Percentiles rank a stretch among this genome's conserved stretches.
Conservation (phyloP, 2,797 vertebrate genomes). For the Arctocebus calabarensis region DNA sequence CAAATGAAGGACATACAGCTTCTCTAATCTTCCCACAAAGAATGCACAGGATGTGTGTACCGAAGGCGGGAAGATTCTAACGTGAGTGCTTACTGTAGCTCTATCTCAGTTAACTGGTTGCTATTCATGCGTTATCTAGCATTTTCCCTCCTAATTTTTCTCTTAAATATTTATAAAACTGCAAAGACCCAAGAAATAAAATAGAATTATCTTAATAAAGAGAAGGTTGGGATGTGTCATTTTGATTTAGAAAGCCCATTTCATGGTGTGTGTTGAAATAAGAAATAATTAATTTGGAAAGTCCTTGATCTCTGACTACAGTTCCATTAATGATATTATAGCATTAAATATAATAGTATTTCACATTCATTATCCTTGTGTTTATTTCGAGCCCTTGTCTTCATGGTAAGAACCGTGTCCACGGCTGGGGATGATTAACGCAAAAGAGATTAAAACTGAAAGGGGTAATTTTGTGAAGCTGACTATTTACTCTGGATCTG, state of each 20-base stretch:
- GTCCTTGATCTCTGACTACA: slow-evolving; percentile 83
- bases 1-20: not conserved
- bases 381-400: slow-evolving; percentile 53
- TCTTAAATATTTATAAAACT: slow-evolving; percentile 76
- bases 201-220: slow-evolving; percentile 86
- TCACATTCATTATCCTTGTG: slow-evolving; percentile 80
- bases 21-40: not conserved
- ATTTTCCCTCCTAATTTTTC: slow-evolving; percentile 29
- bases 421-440: slow-evolving; percentile 62
- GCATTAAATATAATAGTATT: slow-evolving; percentile 83
- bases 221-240: slow-evolving; percentile 74
- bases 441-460: slow-evolving; percentile 53
- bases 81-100: not conserved
- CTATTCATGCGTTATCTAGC: slow-evolving; percentile 21
- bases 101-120: not conserved
- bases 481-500: slow-evolving; percentile 53
- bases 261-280: slow-evolving; percentile 82
- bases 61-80: not conserved
- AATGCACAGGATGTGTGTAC: not conserved
- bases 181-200: slow-evolving; percentile 81
- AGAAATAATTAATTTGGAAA: slow-evolving; percentile 86
- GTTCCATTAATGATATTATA: slow-evolving; percentile 82
- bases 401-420: not conserved
- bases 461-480: slow-evolving; percentile 46
- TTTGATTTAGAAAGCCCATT: slow-evolving; percentile 83